phyloP scores from a whole-genome alignment of 1,140 invertebrate species.

The Diorhabda carinulata region DNA sequence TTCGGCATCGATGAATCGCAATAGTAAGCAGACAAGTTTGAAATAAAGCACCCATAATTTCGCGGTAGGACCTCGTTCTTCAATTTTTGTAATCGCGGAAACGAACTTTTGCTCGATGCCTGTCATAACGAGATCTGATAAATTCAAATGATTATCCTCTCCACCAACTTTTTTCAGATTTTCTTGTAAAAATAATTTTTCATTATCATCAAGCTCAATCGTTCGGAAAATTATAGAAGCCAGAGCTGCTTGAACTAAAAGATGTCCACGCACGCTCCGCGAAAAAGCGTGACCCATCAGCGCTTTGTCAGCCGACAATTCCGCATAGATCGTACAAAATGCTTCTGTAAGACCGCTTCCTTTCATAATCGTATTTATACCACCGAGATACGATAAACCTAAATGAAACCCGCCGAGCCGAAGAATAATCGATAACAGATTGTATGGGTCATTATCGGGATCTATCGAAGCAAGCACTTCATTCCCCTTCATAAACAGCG shows the following conservation, averaged over 20 bases:
- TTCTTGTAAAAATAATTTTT: not conserved
- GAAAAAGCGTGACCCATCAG: not conserved
- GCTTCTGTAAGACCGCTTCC: not conserved
- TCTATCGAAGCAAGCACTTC: not conserved
- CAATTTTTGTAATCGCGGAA: slow-evolving; percentile 8
- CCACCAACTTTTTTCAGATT: not conserved
- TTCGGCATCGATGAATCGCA: slow-evolving; percentile 41
- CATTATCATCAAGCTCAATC: too few relatives aligned
- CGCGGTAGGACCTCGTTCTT: slow-evolving; percentile 34
- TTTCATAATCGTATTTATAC: not conserved
- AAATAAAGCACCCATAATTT: slow-evolving; percentile 42
- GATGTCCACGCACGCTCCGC: not conserved
- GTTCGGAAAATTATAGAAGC: too few relatives aligned
- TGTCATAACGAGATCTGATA: not conserved
- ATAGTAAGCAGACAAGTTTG: slow-evolving; percentile 35
- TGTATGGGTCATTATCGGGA: too few relatives aligned
- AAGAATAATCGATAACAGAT: too few relatives aligned
- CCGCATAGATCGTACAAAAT: not conserved
- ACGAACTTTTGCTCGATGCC: slow-evolving; percentile 14
- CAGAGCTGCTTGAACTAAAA: not conserved
- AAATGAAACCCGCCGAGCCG: not conserved
- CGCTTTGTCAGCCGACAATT: not conserved
- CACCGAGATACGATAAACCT: not conserved
- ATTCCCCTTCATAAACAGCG: not conserved
- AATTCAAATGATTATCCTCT: not conserved